A percentile compares a stretch with the other conserved stretches of the same genome.
phyloP scores from a whole-genome alignment of 2,113 vertebrate species.

The Oreochromis spilurus region DNA sequence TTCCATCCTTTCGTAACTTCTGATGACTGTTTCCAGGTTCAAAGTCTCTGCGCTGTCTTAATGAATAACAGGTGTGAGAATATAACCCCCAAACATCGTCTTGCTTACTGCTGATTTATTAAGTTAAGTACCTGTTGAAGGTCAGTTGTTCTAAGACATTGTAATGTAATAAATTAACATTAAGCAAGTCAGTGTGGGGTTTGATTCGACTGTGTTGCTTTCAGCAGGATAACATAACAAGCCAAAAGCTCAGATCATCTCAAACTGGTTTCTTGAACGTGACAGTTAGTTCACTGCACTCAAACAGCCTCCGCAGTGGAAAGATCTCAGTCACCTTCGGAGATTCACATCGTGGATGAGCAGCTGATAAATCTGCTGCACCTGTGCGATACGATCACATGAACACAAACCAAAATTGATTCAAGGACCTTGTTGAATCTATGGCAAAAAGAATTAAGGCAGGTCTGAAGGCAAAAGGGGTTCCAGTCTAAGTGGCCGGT shows the following conservation, averaged over 20 bases:
- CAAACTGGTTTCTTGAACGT: neutral
- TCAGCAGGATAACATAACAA: neutral
- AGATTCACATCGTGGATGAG: neutral
- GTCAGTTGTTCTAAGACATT: neutral
- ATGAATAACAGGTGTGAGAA: neutral
- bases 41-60: neutral
- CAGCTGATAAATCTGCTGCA: neutral
- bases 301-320: neutral
- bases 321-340: neutral
- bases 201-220: neutral
- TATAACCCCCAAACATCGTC: neutral
- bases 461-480: neutral
- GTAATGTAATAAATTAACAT: neutral
- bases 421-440: neutral
- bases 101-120: neutral
- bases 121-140: neutral
- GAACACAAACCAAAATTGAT: neutral
- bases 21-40: neutral
- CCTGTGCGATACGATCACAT: neutral
- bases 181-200: neutral
- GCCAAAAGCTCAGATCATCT: neutral
- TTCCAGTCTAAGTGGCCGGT: neutral
- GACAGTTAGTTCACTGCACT: neutral
- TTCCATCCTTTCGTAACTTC: neutral
- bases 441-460: neutral